Base-by-base conservation (phyloP, 1,140 invertebrate genomes). In the Maconellicoccus hirsutus region DNA sequence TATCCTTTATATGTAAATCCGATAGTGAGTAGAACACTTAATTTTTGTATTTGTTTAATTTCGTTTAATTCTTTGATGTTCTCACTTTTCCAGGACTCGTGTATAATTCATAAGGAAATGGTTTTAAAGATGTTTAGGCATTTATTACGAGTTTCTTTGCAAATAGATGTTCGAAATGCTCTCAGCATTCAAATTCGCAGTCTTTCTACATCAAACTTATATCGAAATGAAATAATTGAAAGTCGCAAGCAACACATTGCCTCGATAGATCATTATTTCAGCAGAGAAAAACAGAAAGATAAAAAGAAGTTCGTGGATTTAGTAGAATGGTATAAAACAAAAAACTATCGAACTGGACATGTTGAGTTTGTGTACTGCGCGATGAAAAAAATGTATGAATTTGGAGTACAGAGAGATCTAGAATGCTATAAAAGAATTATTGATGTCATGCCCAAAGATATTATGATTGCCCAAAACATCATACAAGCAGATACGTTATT, bases 281-380 rank as follows among this genome's bases (percentile, higher is more conserved):
- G 70, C 25, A 66, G 80, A 33, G 75, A 82, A 7, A 76, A 85
- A 52, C 79, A 84, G 3, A 93, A 90, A 78, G 85, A 86, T 63
- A 92, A 89, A 77, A 78, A 88, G 10, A 84, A 85, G 0, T 95
- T 89, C 78, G 75, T 92, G 23, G 84, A 88, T 72, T 86, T 90
- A 78, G 81, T 94, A 27, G 84, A 87, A 73, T 85, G 87, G 71
- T 94, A 89, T 73, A 79, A 85, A 74, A 81, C 80, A 70, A 85
- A 82, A 69, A 82, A 80, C 0, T 83, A 85, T 74, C 81, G 86
- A 73, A 81, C 86, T 70, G 92, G 92, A 33, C 91, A 96, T 79
- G 90, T 96, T 0, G 91, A 97, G 76, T 99, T 99, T 80, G 94
- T 98, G 74, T 88, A 92, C 77, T 84, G 89, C 1, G 94, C 95